Percentiles rank a stretch among this genome's conserved stretches.
Evolutionary conservation across 1,140 invertebrate species (phyloP).

Genomic region (Pectinophora gossypiella): DNA sequence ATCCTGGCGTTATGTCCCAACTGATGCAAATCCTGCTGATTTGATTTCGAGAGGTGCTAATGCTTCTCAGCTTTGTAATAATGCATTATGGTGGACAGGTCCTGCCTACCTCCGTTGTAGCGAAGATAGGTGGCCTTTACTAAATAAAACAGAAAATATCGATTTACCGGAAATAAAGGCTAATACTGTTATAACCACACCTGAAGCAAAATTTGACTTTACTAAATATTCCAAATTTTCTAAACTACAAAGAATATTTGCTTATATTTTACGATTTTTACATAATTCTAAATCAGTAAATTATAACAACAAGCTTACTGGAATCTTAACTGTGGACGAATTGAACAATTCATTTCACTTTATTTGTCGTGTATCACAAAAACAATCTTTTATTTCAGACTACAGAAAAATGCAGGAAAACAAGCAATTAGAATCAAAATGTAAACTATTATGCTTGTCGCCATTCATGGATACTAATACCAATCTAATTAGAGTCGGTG

Average conservation of each 20-base stretch:
- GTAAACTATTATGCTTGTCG: background rate
- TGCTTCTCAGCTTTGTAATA: background rate
- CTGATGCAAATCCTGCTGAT: background rate
- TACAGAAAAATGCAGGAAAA: background rate
- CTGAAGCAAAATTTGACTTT: too few relatives aligned
- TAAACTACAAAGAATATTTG: too few relatives aligned
- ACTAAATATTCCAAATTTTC: too few relatives aligned
- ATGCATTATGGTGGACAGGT: background rate
- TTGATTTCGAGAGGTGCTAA: background rate
- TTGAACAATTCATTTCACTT: background rate
- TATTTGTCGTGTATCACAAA: background rate
- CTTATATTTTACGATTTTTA: too few relatives aligned
- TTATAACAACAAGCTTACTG: too few relatives aligned
- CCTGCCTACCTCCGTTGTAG: background rate
- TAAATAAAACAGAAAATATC: background rate
- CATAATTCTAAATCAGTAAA: too few relatives aligned
- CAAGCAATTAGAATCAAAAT: conserved; percentile 1
- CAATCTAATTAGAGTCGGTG: background rate
- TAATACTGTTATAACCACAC: too few relatives aligned
- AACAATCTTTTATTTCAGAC: background rate
- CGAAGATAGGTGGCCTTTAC: background rate
- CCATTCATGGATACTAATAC: background rate
- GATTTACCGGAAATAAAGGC: conserved; percentile 1
- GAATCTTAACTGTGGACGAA: background rate
- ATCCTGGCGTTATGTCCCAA: conserved; percentile 16